These are phyloP conservation scores for Mizuhopecten yessoensis DNA, from an alignment of 1,140 invertebrate genomes.

Conservation along the genomic window DNA sequence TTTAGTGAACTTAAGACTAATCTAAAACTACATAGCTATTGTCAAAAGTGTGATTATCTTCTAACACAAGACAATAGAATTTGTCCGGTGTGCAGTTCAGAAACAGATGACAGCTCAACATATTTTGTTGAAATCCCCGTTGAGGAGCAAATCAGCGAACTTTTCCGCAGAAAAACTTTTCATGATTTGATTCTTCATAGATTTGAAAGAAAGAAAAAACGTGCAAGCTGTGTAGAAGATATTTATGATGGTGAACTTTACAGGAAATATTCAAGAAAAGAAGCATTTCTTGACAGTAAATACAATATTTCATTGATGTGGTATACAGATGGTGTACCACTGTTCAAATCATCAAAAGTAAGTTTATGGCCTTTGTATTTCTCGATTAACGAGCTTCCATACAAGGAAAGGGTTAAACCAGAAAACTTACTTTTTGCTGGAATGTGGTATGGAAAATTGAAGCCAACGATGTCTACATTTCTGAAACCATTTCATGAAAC, in stretches of 20 bases:
- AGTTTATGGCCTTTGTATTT: slow-evolving; percentile 59
- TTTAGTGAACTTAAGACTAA: slow-evolving; percentile 41
- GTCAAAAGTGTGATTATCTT: background rate
- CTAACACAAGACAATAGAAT: background rate
- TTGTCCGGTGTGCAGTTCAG: background rate
- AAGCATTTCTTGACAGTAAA: slow-evolving; percentile 30
- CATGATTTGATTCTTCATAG: background rate
- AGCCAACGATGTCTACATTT: slow-evolving; percentile 51
- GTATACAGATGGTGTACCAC: slow-evolving; percentile 62
- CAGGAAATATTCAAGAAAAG: background rate
- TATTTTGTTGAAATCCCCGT: slow-evolving; percentile 55
- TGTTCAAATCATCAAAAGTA: slow-evolving; percentile 61
- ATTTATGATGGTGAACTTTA: slow-evolving; percentile 56
- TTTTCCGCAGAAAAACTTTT: slow-evolving; percentile 43
- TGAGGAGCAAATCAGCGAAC: background rate
- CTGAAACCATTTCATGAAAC: slow-evolving; percentile 43
- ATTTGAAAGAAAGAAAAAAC: slow-evolving; percentile 14
- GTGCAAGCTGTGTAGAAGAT: slow-evolving; percentile 36
- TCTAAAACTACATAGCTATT: slow-evolving; percentile 44
- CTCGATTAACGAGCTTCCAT: slow-evolving; percentile 60
- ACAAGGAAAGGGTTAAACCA: slow-evolving; percentile 39
- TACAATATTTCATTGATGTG: slow-evolving; percentile 60
- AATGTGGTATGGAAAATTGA: slow-evolving; percentile 61
- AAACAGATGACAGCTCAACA: background rate
- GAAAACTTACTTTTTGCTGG: slow-evolving; percentile 58